Conservation (phyloP, 2,113 vertebrate genomes). For the Labeo rohita region DNA sequence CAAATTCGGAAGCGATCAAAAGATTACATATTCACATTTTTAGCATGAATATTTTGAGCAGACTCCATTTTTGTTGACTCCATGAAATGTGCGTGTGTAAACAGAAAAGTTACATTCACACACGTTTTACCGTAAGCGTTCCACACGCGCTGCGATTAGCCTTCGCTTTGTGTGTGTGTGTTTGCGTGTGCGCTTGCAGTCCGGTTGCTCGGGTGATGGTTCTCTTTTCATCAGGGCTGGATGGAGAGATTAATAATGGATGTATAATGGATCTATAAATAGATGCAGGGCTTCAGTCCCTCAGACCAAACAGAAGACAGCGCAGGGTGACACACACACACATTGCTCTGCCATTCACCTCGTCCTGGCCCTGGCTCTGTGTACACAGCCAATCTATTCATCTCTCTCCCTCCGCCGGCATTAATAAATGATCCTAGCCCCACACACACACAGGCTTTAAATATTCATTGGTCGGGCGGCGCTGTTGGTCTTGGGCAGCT, state of each 20-base stretch:
- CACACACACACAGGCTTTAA: slow-evolving; percentile 51
- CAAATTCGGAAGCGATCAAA: neutral
- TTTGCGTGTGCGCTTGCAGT: slow-evolving; percentile 42
- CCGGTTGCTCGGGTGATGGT: slow-evolving; percentile 50
- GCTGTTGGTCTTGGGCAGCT: slow-evolving; percentile 58
- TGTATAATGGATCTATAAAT: slow-evolving; percentile 60
- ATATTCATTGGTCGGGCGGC: slow-evolving; percentile 59
- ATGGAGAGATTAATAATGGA: slow-evolving; percentile 66
- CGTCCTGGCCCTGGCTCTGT: slow-evolving; percentile 51
- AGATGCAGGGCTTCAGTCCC: slow-evolving; percentile 44
- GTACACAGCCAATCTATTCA: slow-evolving; percentile 66
- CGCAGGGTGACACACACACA: slow-evolving; percentile 44
- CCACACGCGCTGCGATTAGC: neutral
- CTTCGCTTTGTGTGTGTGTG: slow-evolving; percentile 12
- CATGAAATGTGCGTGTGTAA: neutral
- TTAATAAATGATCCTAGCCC: slow-evolving; percentile 66
- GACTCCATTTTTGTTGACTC: neutral
- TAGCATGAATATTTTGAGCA: neutral
- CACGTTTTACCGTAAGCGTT: neutral
- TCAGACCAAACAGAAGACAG: slow-evolving; percentile 53
- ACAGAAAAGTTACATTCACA: neutral
- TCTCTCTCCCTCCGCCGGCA: slow-evolving; percentile 64
- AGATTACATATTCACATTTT: neutral
- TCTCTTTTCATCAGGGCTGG: slow-evolving; percentile 57
- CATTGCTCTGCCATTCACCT: slow-evolving; percentile 47